Base-by-base conservation (phyloP, 2,888 invertebrate genomes). In the Idaea aversata region DNA sequence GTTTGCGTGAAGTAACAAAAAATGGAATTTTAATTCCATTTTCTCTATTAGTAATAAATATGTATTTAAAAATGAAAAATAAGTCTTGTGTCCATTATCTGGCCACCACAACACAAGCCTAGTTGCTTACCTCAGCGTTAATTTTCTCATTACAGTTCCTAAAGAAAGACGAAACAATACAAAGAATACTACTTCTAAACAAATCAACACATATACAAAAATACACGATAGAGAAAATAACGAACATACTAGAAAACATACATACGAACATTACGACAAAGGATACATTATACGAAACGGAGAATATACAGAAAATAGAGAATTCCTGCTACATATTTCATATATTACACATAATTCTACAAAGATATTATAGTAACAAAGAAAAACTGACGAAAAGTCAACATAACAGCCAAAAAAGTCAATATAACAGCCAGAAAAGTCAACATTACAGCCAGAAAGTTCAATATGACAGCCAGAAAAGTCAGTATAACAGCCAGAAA, bases 281-380 rank as follows among this genome's bases (percentile, higher is more conserved):
- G 13, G 78, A 83, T 1, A 59, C 77, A 0, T 67, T 77, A 0
- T 78, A 77, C 36, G 92, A 92, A 77, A 68, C 87, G 0, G 64
- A 72, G 25, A 78, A 85, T 47, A 81, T 82, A 15, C 67, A 69
- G 0, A 61, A 77, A 72, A 72, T 80, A 0, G 91, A 92, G 71
- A 91, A 91, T 35, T 0, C 82, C 0, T 76, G 82, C 25, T 87
- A 90, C 62, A 77, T 91, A 38, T 88, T 91, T 15, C 82, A 89
- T 57, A 63, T 88, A 58, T 16, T 93, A 59, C 87, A 91, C 69
- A 71, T 78, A 6, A 65, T 91, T 59, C 47, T 92, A 59, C 79
- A 82, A 69, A 83, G 76, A 67, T 79, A 86, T 64, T 70, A 75
- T 5, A 76, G 76, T 70, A 66, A 66, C 0, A 77, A 74, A 66